These are phyloP conservation scores for Myopa testacea DNA, from an alignment of 2,888 invertebrate genomes.

Conservation along the genomic window DNA sequence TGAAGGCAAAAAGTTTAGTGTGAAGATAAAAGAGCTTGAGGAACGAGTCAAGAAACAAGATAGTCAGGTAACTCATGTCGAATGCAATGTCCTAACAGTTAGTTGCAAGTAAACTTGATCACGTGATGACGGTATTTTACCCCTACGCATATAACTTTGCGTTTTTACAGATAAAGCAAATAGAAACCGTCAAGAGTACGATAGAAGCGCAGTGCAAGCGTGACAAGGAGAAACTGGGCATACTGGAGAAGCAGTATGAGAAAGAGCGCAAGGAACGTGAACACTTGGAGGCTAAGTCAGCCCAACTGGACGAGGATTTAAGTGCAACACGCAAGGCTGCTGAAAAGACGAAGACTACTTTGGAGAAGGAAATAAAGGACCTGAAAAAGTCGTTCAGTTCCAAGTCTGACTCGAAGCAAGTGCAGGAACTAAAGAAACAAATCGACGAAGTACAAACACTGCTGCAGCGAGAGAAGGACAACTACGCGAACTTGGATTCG, in stretches of 20 bases:
- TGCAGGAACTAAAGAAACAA: conserved; percentile 71
- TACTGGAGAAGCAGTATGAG: conserved; percentile 76
- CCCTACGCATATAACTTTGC: not conserved
- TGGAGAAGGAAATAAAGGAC: conserved; percentile 82
- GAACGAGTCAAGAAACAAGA: conserved; percentile 70
- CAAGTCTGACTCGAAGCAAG: conserved; percentile 76
- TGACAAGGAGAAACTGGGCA: conserved; percentile 68
- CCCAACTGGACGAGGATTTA: conserved; percentile 74
- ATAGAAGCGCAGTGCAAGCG: conserved; percentile 69
- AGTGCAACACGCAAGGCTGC: conserved; percentile 73
- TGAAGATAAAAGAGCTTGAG: conserved; percentile 69
- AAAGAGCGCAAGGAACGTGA: conserved; percentile 74
- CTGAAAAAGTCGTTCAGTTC: conserved; percentile 73
- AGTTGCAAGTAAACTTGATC: not conserved
- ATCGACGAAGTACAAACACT: conserved; percentile 77
- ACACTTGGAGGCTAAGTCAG: conserved; percentile 75
- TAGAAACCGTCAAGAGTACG: conserved; percentile 68
- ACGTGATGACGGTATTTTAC: not conserved
- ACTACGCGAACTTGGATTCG: conserved; percentile 82
- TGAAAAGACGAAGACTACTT: conserved; percentile 75
- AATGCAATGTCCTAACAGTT: no score
- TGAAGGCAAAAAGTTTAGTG: conserved; percentile 75
- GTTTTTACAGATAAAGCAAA: conserved; percentile 68
- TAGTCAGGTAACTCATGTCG: conserved; percentile 58
- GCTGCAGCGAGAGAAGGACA: conserved; percentile 76